Evolutionary conservation across 2,113 vertebrate genomes (phyloP).

Genomic region (Archocentrus centrarchus): DNA sequence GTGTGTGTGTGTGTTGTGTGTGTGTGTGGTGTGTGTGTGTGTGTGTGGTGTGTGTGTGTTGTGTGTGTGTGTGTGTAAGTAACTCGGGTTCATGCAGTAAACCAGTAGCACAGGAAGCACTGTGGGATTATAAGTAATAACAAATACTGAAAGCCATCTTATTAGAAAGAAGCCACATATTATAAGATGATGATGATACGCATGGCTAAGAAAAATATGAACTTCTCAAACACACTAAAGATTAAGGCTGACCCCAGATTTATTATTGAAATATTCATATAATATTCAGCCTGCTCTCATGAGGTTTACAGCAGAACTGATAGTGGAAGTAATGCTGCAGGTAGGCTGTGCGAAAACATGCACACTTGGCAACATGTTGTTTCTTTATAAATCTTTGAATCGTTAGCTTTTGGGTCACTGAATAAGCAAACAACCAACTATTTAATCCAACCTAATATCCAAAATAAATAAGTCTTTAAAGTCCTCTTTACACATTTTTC

Average conservation of each 20-base stretch:
- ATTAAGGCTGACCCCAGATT: not conserved
- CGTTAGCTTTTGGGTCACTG: not conserved
- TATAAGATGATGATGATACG: not conserved
- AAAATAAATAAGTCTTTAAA: conserved; percentile 18
- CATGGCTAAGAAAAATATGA: not conserved
- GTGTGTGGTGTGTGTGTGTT: no score
- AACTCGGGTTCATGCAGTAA: not conserved
- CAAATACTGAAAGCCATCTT: conserved; percentile 18
- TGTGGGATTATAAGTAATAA: conserved; percentile 18
- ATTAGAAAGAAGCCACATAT: not conserved
- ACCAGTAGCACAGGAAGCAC: conserved; percentile 38
- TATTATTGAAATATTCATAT: not conserved
- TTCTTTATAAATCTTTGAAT: conserved; percentile 8
- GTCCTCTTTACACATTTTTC: not conserved
- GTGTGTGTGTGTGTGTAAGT: no score
- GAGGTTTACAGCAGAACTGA: not conserved
- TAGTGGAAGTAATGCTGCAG: not conserved
- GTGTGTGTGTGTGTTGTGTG: no score
- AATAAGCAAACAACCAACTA: not conserved
- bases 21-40: no score
- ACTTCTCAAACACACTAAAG: not conserved
- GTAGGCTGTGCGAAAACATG: not conserved
- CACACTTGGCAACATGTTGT: not conserved
- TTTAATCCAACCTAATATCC: not conserved
- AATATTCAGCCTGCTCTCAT: not conserved